Evolutionary conservation across 2,797 vertebrate genomes (phyloP).

Genomic region (Enteromius thamalakanensis): DNA sequence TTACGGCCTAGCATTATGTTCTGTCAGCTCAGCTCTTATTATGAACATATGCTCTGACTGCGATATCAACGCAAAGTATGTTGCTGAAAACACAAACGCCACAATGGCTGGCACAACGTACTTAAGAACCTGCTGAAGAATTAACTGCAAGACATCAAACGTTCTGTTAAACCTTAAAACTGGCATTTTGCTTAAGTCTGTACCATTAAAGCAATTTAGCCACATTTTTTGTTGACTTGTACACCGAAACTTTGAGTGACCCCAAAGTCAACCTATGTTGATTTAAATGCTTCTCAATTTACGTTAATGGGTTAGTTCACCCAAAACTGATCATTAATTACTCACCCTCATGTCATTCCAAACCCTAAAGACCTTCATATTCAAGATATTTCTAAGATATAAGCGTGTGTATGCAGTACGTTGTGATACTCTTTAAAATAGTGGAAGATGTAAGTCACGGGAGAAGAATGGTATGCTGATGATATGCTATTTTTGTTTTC

Average conservation of each 20-base stretch:
- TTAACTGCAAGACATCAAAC: neutral
- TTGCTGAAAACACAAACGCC: neutral
- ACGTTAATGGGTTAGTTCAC: neutral
- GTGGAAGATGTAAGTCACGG: too few relatives aligned
- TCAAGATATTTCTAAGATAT: too few relatives aligned
- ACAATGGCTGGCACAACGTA: neutral
- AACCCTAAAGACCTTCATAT: too few relatives aligned
- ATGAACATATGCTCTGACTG: neutral
- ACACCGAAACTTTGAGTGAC: neutral
- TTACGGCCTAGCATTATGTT: conserved; percentile 1
- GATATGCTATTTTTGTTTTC: too few relatives aligned
- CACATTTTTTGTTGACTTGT: neutral
- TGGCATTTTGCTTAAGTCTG: neutral
- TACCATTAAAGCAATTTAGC: too few relatives aligned
- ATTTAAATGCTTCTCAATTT: neutral
- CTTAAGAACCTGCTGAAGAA: neutral
- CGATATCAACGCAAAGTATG: neutral
- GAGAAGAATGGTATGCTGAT: too few relatives aligned
- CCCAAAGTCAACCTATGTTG: too few relatives aligned
- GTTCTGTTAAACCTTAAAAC: neutral
- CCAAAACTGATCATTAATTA: too few relatives aligned
- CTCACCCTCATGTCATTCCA: too few relatives aligned
- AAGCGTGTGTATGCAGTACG: too few relatives aligned
- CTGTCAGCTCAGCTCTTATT: conserved; percentile 6
- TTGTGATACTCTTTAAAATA: too few relatives aligned